Evolutionary conservation across 2,797 vertebrate species (phyloP).

Genomic region (Coendou prehensilis): DNA sequence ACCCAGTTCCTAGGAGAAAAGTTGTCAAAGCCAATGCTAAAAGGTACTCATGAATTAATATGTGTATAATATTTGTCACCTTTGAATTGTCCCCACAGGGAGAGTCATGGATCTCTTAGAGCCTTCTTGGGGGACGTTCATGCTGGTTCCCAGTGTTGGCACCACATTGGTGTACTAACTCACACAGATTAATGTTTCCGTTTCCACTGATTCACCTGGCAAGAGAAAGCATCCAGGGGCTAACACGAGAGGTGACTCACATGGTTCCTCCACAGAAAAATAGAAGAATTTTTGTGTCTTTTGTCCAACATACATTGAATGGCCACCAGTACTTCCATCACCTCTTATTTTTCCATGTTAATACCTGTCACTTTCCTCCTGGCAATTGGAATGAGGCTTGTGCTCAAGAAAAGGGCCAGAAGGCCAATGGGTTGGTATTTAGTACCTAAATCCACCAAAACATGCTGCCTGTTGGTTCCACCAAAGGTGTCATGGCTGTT

Average conservation of each 20-base stretch:
- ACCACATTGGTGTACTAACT: neutral
- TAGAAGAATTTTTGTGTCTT: neutral
- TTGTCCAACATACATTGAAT: accelerated
- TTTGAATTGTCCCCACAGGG: neutral
- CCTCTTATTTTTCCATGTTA: neutral
- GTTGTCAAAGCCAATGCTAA: neutral
- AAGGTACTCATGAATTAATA: neutral
- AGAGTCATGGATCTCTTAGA: neutral
- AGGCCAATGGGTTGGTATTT: accelerated
- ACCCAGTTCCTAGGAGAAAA: neutral
- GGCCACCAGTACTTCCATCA: accelerated
- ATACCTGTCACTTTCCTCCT: neutral
- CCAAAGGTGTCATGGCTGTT: accelerated
- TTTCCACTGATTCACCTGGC: neutral
- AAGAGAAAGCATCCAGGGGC: neutral
- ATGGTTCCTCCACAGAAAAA: accelerated
- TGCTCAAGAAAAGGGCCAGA: neutral
- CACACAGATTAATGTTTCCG: neutral
- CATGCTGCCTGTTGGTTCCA: accelerated
- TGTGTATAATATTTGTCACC: accelerated
- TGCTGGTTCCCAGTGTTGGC: neutral
- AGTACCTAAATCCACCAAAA: neutral
- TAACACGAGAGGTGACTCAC: neutral
- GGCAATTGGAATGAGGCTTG: accelerated
- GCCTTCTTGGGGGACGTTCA: too few species aligned